Base-by-base conservation (phyloP, 1,140 invertebrate species). In the Ceratina calcarata region DNA sequence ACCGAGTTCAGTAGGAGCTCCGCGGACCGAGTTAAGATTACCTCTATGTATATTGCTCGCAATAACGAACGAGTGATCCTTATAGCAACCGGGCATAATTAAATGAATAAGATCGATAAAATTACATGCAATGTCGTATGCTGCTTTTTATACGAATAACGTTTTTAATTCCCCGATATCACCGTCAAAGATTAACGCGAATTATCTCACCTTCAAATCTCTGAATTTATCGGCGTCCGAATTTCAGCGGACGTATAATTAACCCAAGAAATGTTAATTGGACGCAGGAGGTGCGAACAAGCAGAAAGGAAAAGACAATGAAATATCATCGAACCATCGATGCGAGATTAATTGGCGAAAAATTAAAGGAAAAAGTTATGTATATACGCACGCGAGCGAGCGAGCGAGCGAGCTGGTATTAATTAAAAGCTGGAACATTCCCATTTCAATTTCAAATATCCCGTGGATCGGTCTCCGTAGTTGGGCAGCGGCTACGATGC, bases 401-500 rank as follows among this genome's bases (percentile, higher is more conserved):
- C 7, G 20, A 13, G 20, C 53, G 2, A 64, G 58, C 18, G 24
- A 3, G 27, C 13, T 71, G 51, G 65, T 69, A 70, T 75, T 77
- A 77, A 85, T 86, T 86, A 86, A 85, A 83, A 37, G 24, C 57
- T 22, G 24, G 53, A 37, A 78, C 51, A 20, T 82, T 85, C 82
- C 74, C 37, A 84, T 85, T 85, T 86, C 79, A 86, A 85, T 86
- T 86, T 85, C 70, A 86, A 86, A 85, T 81, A 85, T 45, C 37
- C 65, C 45, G 37, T 45, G 61, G 70, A 75, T 78, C 20, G 55
- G 16, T 22, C 55, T 20, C 20, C 22, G 16, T 8, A 3, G 37
- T 45, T 45, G 37, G 37, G 6, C 37, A 45, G 37, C 37, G 6
- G 58, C 53, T 32, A 22, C 37, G 16, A 45, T 60, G 51, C 20